Conservation (phyloP, 2,113 vertebrate genomes). For the Megaleporinus macrocephalus region DNA sequence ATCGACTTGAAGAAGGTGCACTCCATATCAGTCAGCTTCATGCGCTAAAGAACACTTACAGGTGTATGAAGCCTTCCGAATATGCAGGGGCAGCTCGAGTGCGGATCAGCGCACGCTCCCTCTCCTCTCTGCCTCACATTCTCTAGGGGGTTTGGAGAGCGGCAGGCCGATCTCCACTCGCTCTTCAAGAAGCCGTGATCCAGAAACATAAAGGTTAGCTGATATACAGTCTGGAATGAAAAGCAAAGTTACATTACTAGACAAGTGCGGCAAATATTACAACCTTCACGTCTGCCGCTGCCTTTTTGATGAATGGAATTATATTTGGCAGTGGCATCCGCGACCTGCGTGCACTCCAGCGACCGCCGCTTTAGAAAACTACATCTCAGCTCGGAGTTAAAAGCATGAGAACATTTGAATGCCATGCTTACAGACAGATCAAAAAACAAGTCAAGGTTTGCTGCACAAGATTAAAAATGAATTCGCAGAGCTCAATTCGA, state of each 20-base stretch:
- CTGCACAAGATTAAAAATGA: background rate
- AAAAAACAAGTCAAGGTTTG: background rate
- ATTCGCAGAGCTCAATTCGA: background rate
- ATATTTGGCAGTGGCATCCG: slow-evolving; percentile 33
- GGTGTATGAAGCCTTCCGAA: slow-evolving; percentile 51
- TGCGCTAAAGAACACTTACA: slow-evolving; percentile 67
- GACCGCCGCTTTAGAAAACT: background rate
- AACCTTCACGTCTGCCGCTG: slow-evolving; percentile 24
- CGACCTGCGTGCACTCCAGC: background rate
- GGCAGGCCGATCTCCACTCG: slow-evolving; percentile 43
- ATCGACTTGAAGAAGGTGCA: slow-evolving; percentile 58
- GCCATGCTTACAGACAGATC: background rate
- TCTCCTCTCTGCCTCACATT: slow-evolving; percentile 54
- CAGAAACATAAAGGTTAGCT: slow-evolving; percentile 51
- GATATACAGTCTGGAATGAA: slow-evolving; percentile 66
- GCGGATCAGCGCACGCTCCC: slow-evolving; percentile 55
- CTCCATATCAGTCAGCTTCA: slow-evolving; percentile 62
- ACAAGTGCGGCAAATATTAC: slow-evolving; percentile 54
- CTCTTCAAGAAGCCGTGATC: slow-evolving; percentile 59
- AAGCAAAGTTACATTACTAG: slow-evolving; percentile 72
- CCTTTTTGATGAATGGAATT: slow-evolving; percentile 49
- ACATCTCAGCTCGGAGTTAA: background rate
- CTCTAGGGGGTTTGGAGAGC: slow-evolving; percentile 51
- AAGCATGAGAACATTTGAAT: background rate
- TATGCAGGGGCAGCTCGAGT: slow-evolving; percentile 60